phyloP scores from a whole-genome alignment of 2,113 vertebrate genomes.

The Periophthalmodon schlosseri region DNA sequence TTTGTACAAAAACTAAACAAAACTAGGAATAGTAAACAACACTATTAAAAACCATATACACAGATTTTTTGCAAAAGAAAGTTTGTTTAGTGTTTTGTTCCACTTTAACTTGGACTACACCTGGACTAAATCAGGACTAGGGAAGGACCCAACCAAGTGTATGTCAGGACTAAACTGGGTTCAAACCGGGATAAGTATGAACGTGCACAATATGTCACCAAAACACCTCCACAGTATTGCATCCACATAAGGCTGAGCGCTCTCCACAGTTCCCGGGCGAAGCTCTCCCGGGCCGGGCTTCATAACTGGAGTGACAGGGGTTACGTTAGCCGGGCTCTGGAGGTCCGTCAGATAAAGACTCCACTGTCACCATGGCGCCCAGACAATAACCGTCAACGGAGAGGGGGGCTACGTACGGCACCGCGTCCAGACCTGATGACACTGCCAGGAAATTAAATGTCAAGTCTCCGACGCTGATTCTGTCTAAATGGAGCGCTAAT shows the following conservation, averaged over 20 bases:
- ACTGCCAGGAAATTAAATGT: constrained; percentile 63
- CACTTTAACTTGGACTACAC: no score
- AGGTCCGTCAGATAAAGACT: constrained; percentile 4
- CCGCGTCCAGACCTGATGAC: background rate
- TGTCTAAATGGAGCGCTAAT: constrained; percentile 62
- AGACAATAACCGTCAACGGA: constrained; percentile 1
- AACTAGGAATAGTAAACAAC: no score
- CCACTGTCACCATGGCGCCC: background rate
- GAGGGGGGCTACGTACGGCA: background rate
- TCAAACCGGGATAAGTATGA: no score
- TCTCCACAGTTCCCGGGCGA: background rate
- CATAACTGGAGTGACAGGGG: background rate
- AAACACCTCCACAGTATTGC: no score
- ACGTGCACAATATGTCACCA: no score
- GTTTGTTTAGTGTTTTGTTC: no score
- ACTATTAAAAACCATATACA: no score
- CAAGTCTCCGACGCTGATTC: constrained; percentile 55
- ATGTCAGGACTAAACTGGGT: no score
- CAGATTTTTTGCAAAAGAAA: no score
- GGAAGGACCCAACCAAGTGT: no score
- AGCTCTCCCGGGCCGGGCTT: background rate
- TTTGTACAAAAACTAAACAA: no score
- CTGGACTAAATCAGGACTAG: no score
- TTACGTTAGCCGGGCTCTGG: background rate
- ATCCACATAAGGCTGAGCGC: background rate